Evolutionary conservation across 1,140 invertebrate species (phyloP), one percentile per base, ranked within the genome.

Genomic region (Anastatus disparis): DNA sequence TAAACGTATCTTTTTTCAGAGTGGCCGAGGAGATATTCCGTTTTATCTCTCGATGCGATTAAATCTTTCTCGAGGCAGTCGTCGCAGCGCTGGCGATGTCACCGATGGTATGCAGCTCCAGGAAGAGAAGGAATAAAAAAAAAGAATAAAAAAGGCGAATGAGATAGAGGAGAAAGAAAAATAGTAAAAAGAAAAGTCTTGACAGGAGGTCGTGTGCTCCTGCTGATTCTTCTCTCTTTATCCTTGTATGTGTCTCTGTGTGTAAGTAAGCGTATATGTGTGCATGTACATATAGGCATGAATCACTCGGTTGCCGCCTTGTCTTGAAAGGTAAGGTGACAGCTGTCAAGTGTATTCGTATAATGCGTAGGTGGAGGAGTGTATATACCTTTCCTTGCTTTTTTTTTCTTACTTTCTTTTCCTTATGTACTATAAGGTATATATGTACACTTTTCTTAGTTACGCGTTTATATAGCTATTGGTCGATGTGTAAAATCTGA

Each of bases 291-390:
- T n/a, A n/a, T n/a, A 81, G 73, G 80, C 76, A 81, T 83, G 83
- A 85, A 84, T 84, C 82, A 83, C 79, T 74, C 68, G 55, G 77
- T 75, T 20, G 31, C 46, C 75, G 77, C 78, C 81, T 78, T 82
- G 81, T 84, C 82, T 79, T 75, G 74, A 76, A 72, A 75, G 75
- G 71, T 67, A 78, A 81, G 81, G 82, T 85, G 84, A 85, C 82
- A 85, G 83, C 82, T 83, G 83, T 84, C 83, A 82, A 81, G 78
- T 76, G 74, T 56, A 71, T n/a, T n/a, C n/a, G n/a, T n/a, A n/a
- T n/a, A 50, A 55, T 53, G 75, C 77, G 81, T 82, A 79, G 78
- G 80, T 75, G 79, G 24, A 42, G 27, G 22, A 6, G 29, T 0
- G 52, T 1, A 29, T 24, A 40, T 46, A 29, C 53, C 12, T n/a